Evolutionary conservation across 2,113 vertebrate species (phyloP).

Genomic region (Aldabrachelys gigantea): DNA sequence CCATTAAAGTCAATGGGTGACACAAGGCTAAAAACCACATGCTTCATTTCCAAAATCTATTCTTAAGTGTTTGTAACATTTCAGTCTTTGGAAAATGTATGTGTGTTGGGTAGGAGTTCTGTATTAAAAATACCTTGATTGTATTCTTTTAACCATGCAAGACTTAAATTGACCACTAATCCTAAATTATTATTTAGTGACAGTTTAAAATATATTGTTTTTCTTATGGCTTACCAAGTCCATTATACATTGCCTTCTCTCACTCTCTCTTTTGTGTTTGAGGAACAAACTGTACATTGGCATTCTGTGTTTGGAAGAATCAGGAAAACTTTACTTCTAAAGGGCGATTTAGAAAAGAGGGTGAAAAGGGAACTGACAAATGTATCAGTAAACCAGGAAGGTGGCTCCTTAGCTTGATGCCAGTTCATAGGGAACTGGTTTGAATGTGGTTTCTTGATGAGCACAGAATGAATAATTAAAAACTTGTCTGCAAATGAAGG

Average conservation of each 20-base stretch:
- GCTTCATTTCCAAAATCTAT: neutral
- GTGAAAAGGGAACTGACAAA: neutral
- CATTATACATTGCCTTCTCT: neutral
- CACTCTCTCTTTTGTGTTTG: neutral
- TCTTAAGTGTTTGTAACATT: neutral
- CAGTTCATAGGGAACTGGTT: slow-evolving; percentile 15
- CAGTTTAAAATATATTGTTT: neutral
- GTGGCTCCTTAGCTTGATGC: slow-evolving; percentile 8
- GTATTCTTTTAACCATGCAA: neutral
- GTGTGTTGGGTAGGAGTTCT: neutral
- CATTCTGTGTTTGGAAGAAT: neutral
- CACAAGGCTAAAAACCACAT: neutral
- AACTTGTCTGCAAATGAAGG: slow-evolving; percentile 40
- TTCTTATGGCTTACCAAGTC: neutral
- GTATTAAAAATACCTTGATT: neutral
- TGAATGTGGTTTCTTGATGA: slow-evolving; percentile 26
- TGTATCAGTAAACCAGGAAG: neutral
- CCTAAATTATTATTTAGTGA: neutral
- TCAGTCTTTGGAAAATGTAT: neutral
- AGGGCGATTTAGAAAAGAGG: neutral
- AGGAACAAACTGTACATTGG: neutral
- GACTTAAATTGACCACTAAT: neutral
- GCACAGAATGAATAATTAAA: slow-evolving; percentile 14
- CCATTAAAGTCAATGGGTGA: neutral
- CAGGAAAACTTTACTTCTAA: neutral